phyloP scores from a whole-genome alignment of 2,113 vertebrate species.

The Centropus bengalensis region DNA sequence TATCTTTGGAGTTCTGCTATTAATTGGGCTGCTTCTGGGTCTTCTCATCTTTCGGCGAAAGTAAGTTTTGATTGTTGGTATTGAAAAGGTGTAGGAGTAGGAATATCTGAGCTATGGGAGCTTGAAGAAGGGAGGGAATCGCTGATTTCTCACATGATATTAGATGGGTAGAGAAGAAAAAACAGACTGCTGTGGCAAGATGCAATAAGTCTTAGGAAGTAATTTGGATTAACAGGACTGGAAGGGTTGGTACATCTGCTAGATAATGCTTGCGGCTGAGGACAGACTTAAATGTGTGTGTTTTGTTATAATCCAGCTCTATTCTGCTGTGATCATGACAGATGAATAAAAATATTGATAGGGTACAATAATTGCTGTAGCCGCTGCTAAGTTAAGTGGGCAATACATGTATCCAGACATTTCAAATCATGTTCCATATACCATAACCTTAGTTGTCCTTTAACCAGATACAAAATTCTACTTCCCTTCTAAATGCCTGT shows the following conservation, averaged over 20 bases:
- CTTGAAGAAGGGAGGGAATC: neutral
- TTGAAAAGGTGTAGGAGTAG: neutral
- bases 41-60: slow-evolving; percentile 63
- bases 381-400: neutral
- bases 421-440: neutral
- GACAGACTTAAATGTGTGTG: neutral
- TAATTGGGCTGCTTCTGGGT: slow-evolving; percentile 62
- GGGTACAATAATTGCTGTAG: neutral
- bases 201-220: neutral
- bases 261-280: neutral
- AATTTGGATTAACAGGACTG: neutral
- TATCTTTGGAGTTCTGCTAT: slow-evolving; percentile 72
- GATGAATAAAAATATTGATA: neutral
- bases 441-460: neutral
- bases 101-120: neutral
- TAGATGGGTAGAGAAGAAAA: neutral
- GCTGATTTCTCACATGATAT: neutral
- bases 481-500: neutral
- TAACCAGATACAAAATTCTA: neutral
- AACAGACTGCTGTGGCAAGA: neutral
- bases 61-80: slow-evolving; percentile 40
- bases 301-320: neutral
- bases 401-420: neutral
- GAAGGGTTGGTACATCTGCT: neutral
- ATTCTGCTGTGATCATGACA: neutral